Evolutionary conservation across 2,888 invertebrate species (phyloP), one percentile per base, ranked within the genome.

Genomic region (Drosophila subsilvestris): DNA sequence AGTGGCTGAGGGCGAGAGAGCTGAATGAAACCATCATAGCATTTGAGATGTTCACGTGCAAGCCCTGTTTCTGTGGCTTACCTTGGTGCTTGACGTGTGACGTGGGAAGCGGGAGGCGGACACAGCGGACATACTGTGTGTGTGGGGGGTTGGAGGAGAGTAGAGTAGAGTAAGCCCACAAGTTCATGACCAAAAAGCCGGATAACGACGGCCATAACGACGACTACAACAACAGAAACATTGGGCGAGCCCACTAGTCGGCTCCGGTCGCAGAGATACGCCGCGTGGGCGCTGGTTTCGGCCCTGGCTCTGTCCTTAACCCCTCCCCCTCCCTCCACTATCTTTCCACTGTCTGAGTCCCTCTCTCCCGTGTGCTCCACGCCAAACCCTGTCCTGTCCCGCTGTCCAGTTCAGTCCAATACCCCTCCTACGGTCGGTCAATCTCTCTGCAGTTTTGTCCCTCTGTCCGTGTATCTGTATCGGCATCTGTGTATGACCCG

Each of bases 151-250:
- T 48, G 29, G 29, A 29, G 32, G 54, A 48, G 58, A 44, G 51
- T 29, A 76, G 29, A 29, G 32, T 51, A 48, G 58, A 44, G 51
- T 29, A 76, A 74, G 59, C 72, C 75, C 75, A 69, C 83, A 85
- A 85, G 86, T 85, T 85, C 86, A 85, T 81, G 82, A 85, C 87
- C 85, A 84, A 85, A 86, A 74, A 66, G 83, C 87, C 88, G 86
- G 83, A 74, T 74, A 78, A 47, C 75, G 20, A 37, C 12, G 37
- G 37, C 37, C 37, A 37, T 37, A 37, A 12, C 58, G 43, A 48
- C n/a, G 59, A 45, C 47, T 18, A 37, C 32, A 37, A 37, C 6
- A 37, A 14, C 37, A 37, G 37, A 14, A 37, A 37, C 37, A 37
- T 37, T 37, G 37, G 37, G 53, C 73, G 61, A 54, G 57, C 55